Evolutionary conservation across 2,113 vertebrate genomes (phyloP), one percentile per base, ranked within the genome.

Genomic region (Ancistrus triradiatus): DNA sequence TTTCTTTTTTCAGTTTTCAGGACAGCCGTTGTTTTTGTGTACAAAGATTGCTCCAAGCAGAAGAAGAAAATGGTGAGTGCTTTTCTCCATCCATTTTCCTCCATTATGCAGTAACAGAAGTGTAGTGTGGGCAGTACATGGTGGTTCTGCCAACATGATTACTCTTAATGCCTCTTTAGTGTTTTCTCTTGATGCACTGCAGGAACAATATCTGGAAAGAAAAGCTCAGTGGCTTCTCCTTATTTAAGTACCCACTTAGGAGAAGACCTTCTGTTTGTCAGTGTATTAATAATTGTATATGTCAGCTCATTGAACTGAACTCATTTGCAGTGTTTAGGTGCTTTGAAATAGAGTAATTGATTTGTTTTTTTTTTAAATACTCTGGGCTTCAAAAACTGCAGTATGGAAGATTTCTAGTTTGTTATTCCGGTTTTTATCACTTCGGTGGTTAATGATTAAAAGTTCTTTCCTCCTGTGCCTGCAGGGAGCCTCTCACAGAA

Each of bases 1-100:
- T 25, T 25, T 40, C 18, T 9, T 8, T 37, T 43, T 35, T 28
- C 60, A 98, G 96, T 98, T 66, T 98, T 98, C 86, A 97, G 92
- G 89, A 96, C 93, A 5, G 95, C 94, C 0, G 91, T 98, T 65
- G 95, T 98, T 42, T 93, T 98, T 72, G 93, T 98, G 4, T 94
- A 93, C 80, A 98, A 95, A 80, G 92, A 95, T 60, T 90, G 89
- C 67, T 90, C 93, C 84, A 98, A 97, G 78, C 94, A 95, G 76
- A 92, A 93, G 88, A 98, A 90, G 74, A 98, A 94, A 74, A 91
- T 97, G 0, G 95, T 97, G 79, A 94, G 95, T 89, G 53, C 24
- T 59, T 1, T 57, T 69, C 28, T 22, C 7, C 15, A 11, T 4
- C 25, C 56, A 3, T 21, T 47, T 37, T 66, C n/a, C 15, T 49